These are phyloP conservation scores for Mylabris phalerata DNA, from an alignment of 1,140 invertebrate genomes.

Conservation along the genomic window DNA sequence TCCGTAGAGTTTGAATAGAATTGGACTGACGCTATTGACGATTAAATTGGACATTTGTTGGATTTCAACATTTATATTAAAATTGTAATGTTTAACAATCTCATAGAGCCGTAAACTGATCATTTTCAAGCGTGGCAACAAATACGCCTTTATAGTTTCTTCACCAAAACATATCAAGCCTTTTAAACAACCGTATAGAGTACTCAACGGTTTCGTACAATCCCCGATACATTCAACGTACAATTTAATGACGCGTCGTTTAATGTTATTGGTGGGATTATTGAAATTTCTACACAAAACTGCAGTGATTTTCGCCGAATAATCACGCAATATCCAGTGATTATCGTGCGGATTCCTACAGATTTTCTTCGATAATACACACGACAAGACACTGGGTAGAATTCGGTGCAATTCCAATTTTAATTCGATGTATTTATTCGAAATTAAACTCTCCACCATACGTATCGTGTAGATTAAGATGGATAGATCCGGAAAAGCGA, in stretches of 20 bases:
- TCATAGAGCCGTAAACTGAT: too few species aligned
- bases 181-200: constrained; percentile 28
- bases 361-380: constrained; percentile 25
- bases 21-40: constrained; percentile 19
- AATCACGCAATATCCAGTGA: constrained; percentile 31
- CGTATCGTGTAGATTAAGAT: constrained; percentile 28
- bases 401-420: constrained; percentile 23
- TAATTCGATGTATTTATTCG: constrained; percentile 20
- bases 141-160: constrained; percentile 18
- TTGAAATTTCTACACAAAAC: constrained; percentile 23
- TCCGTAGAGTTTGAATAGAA: constrained; percentile 23
- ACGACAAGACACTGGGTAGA: constrained; percentile 24
- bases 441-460: constrained; percentile 26
- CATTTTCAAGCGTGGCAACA: constrained; percentile 10
- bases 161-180: constrained; percentile 28
- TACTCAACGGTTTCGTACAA: constrained; percentile 19
- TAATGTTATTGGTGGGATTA: constrained; percentile 26
- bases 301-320: constrained; percentile 22
- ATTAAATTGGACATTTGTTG: constrained; percentile 23
- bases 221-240: constrained; percentile 24
- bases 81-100: too few species aligned
- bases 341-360: constrained; percentile 30
- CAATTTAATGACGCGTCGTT: constrained; percentile 19
- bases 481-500: constrained; percentile 26
- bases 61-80: not conserved